These are phyloP conservation scores for Arothron firmamentum DNA, from an alignment of 2,113 vertebrate genomes.

Conservation along the genomic window DNA sequence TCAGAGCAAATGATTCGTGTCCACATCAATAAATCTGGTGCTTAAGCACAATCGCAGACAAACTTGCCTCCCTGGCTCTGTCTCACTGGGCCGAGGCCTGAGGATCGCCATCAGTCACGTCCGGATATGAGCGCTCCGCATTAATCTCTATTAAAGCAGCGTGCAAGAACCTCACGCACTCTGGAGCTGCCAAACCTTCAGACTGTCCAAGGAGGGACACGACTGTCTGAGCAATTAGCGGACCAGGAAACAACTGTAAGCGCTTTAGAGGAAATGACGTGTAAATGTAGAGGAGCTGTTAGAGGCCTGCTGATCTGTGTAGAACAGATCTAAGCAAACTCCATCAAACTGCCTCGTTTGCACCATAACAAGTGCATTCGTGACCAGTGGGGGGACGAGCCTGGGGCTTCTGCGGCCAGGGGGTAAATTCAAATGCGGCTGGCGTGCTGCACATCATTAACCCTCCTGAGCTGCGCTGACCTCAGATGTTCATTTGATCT, in stretches of 20 bases:
- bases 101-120: conserved; percentile 23
- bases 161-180: neutral
- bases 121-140: conserved; percentile 33
- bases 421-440: no score
- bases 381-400: conserved; percentile 7
- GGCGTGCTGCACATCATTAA: conserved; percentile 50
- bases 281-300: conserved; percentile 27
- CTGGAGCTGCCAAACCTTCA: no score
- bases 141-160: conserved; percentile 16
- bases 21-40: conserved; percentile 25
- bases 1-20: conserved; percentile 10
- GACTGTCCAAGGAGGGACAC: no score
- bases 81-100: conserved; percentile 19
- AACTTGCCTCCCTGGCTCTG: neutral
- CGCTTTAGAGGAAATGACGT: conserved; percentile 11
- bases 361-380: conserved; percentile 23
- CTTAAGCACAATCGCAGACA: neutral
- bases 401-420: no score
- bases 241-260: neutral
- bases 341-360: conserved; percentile 36
- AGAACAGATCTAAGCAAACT: conserved; percentile 26
- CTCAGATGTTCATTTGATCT: conserved; percentile 56
- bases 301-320: conserved; percentile 35
- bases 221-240: neutral
- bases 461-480: conserved; percentile 50